A percentile compares a stretch with the other conserved stretches of the same genome.
Conservation (phyloP, 2,113 vertebrate species). For the Sciurus niger region DNA sequence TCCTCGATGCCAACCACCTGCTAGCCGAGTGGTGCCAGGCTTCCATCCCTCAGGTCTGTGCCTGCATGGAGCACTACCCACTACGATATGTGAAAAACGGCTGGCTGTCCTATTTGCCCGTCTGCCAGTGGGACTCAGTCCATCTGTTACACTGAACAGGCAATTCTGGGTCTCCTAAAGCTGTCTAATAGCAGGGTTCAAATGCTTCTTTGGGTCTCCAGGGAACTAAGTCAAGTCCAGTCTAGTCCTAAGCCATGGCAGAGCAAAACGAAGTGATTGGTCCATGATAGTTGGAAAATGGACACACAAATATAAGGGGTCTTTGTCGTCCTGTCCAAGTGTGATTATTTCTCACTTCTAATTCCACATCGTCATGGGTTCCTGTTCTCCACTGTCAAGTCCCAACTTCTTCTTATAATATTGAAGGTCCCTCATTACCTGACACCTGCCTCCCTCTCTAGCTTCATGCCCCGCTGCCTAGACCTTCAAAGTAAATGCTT, state of each 20-base stretch:
- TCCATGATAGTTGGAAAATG: background rate
- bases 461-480: background rate
- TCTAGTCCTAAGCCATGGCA: background rate
- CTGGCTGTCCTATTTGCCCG: background rate
- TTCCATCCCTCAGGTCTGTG: background rate
- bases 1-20: background rate
- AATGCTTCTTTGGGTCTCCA: conserved; percentile 12
- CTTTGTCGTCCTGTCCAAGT: background rate
- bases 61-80: fast-evolving
- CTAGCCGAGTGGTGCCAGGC: background rate
- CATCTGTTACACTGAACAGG: background rate
- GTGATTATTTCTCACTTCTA: background rate
- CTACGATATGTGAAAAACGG: background rate
- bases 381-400: background rate
- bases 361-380: background rate
- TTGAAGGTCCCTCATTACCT: background rate
- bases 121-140: background rate
- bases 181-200: background rate
- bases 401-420: background rate
- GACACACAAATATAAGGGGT: background rate
- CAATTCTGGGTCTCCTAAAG: background rate
- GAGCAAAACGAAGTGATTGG: background rate
- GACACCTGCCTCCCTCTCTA: background rate
- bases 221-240: background rate
- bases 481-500: background rate